These are phyloP conservation scores for Zophobas morio DNA, from an alignment of 1,140 invertebrate genomes.

Conservation along the genomic window DNA sequence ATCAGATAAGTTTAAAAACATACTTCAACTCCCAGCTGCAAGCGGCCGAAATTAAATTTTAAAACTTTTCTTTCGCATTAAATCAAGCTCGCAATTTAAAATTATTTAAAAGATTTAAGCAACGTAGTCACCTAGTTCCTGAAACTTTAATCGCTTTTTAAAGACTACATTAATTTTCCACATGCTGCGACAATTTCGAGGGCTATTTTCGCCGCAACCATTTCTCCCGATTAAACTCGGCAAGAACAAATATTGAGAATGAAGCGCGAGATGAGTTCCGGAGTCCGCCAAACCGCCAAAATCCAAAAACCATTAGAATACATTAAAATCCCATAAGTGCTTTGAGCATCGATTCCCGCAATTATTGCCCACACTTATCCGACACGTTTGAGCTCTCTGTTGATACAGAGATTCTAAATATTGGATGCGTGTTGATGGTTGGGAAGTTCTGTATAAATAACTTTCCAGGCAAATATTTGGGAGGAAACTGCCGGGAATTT, in stretches of 20 bases:
- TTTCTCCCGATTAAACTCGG: not conserved
- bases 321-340: conserved; percentile 25
- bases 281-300: not conserved
- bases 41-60: conserved; percentile 18
- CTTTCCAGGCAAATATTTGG: not conserved
- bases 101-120: conserved; percentile 19
- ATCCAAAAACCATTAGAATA: conserved; percentile 34
- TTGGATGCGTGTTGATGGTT: conserved; percentile 16
- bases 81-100: conserved; percentile 25
- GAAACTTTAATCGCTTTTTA: conserved; percentile 16
- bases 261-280: not conserved
- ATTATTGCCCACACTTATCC: conserved; percentile 8
- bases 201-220: not conserved
- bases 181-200: not conserved
- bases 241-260: not conserved
- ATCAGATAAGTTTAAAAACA: not conserved
- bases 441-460: not conserved
- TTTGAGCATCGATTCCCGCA: conserved; percentile 20
- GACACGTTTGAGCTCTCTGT: not conserved
- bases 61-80: conserved; percentile 20
- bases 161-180: not conserved
- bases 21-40: not conserved
- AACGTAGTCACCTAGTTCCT: conserved; percentile 18
- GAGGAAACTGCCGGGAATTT: not conserved
- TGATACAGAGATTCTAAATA: not conserved